Conservation (phyloP, 1,140 invertebrate genomes). For the Pseudomyrmex gracilis region DNA sequence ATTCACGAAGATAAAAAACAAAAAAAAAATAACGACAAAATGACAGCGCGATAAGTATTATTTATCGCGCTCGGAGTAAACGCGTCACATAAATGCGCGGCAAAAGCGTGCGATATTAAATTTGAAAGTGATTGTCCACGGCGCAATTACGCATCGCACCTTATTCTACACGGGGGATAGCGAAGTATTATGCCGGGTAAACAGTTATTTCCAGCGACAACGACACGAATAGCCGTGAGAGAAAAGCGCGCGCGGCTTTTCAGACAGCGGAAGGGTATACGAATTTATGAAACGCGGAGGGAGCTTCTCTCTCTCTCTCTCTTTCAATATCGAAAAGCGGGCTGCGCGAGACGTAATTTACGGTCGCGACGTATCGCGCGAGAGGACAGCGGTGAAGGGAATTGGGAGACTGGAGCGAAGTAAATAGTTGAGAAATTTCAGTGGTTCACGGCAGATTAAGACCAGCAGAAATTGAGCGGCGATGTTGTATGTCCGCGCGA, state of each 20-base stretch:
- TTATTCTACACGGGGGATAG: background rate
- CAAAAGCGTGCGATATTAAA: background rate
- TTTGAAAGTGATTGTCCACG: slow-evolving; percentile 1
- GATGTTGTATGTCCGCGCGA: slow-evolving; percentile 46
- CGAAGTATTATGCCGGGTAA: slow-evolving; percentile 1
- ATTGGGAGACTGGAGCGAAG: background rate
- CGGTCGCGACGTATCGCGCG: slow-evolving; percentile 5
- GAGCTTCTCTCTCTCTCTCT: too few relatives aligned
- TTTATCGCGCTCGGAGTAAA: background rate
- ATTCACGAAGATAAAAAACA: too few relatives aligned
- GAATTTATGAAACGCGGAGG: slow-evolving; percentile 51
- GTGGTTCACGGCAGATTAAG: slow-evolving; percentile 38
- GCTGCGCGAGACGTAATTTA: slow-evolving; percentile 54
- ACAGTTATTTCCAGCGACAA: slow-evolving; percentile 45
- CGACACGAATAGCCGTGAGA: background rate
- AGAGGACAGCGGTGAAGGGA: background rate
- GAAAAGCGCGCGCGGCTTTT: background rate
- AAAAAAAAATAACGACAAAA: background rate
- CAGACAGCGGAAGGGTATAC: slow-evolving; percentile 10
- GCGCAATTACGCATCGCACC: background rate
- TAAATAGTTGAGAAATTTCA: slow-evolving; percentile 61
- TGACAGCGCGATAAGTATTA: background rate
- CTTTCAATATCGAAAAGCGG: slow-evolving; percentile 32
- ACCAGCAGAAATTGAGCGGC: slow-evolving; percentile 52
- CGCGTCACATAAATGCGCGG: background rate